These are phyloP conservation scores for Limonius californicus DNA, from an alignment of 1,140 invertebrate genomes.

Conservation along the genomic window DNA sequence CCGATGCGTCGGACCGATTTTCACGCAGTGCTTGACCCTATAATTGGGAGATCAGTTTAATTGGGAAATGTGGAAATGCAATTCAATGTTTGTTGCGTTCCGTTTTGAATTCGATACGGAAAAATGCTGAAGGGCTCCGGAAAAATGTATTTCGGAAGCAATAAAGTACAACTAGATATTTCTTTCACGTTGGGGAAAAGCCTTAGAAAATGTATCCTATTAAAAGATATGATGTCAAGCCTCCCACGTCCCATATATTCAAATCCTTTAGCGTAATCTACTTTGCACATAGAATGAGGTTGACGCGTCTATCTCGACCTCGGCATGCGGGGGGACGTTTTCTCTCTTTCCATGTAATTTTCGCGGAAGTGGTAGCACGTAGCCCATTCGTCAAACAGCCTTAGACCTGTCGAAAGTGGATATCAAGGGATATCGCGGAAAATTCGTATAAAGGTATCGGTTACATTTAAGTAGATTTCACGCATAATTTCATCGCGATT, in stretches of 20 bases:
- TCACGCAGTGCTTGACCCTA: too few species aligned
- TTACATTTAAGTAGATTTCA: neutral
- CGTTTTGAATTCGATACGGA: too few species aligned
- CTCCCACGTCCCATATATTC: neutral
- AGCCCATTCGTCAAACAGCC: neutral
- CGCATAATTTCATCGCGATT: neutral
- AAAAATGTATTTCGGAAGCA: too few species aligned
- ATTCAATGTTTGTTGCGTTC: too few species aligned
- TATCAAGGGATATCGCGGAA: neutral
- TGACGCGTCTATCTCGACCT: neutral
- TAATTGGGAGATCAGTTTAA: too few species aligned
- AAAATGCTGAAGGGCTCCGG: too few species aligned
- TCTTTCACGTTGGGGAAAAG: too few species aligned
- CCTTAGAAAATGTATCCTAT: neutral
- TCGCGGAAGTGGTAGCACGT: neutral
- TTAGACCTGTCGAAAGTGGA: conserved; percentile 1
- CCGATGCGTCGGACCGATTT: too few species aligned
- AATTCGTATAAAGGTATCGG: conserved; percentile 1
- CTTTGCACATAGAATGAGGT: neutral
- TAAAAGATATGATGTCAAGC: neutral
- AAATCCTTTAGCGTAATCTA: neutral
- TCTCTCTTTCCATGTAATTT: neutral
- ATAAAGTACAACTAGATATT: too few species aligned
- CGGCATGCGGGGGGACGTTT: neutral
- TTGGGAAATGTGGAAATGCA: too few species aligned